Base-by-base conservation (phyloP, 2,888 invertebrate genomes). In the Amblyjoppa fuscipennis region DNA sequence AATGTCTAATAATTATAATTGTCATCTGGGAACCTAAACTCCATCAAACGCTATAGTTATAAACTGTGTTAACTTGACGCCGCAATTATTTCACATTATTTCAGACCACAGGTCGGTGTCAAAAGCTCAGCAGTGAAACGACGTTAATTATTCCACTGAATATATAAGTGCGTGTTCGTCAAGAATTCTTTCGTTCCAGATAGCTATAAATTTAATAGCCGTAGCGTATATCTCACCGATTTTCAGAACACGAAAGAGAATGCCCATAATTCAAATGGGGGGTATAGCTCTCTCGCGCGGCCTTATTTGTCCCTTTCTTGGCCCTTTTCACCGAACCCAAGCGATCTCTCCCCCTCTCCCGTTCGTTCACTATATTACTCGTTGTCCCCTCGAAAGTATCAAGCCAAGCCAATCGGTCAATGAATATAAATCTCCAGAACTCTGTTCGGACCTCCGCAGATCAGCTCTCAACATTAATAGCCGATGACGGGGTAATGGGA, bases 371-470 rank as follows among this genome's bases (percentile, higher is more conserved):
- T 25, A 68, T 61, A 61, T 61, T 41, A 7, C 53, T 34, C 59
- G 38, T 25, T 56, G 5, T 20, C 53, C 68, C 49, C 66, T 20
- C 53, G 53, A 78, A 56, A 69, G 73, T 81, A 85, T 85, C 84
- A 85, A 81, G 84, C 78, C 74, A 77, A 84, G 73, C 84, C 56
- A 79, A 64, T 79, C 71, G 87, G 85, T 86, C 88, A 88, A 89
- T 88, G 89, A 90, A 88, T 88, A 90, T 90, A 90, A 91, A 90
- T 90, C 89, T 88, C 80, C 76, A 20, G 71, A 84, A 83, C 76
- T 80, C 78, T 25, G 38, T 69, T 73, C 78, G 53, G 51, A 70
- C 49, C 81, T 77, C 83, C 56, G 61, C 66, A 34, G 80, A 53
- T 82, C 76, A 61, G 68, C 71, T 81, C 68, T 66, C 31, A 6